These are phyloP conservation scores for Parauchenoglanis punctatus DNA, from an alignment of 2,797 vertebrate species.

Conservation along the genomic window DNA sequence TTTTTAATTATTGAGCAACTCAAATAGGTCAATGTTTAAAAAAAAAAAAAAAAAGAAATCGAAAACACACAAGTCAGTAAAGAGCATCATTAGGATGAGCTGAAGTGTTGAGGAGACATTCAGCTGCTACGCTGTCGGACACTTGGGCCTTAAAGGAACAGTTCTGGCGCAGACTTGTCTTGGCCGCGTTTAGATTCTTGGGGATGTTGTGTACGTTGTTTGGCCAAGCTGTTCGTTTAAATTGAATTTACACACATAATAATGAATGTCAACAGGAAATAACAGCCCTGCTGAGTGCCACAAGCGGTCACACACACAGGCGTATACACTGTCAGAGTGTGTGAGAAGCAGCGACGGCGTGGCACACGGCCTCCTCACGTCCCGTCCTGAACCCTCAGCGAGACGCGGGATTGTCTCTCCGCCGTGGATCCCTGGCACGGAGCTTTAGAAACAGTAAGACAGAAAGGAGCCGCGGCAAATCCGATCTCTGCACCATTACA, in stretches of 20 bases:
- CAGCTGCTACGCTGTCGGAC: no score
- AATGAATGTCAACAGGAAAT: background rate
- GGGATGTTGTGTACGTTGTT: background rate
- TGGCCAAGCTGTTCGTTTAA: background rate
- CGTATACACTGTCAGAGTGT: background rate
- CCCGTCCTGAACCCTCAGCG: conserved; percentile 1
- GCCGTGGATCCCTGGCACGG: conserved; percentile 67
- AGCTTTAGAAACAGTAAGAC: conserved; percentile 61
- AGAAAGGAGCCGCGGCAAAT: conserved; percentile 53
- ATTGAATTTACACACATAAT: background rate
- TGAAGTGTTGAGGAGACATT: background rate
- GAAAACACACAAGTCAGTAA: background rate
- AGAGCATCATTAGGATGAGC: background rate
- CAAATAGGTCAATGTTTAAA: no score
- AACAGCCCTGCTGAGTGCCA: background rate
- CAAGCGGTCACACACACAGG: background rate
- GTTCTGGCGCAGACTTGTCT: background rate
- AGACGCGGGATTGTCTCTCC: conserved; percentile 59
- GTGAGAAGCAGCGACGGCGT: background rate
- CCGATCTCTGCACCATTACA: conserved; percentile 60
- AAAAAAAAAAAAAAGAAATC: background rate
- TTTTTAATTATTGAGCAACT: background rate
- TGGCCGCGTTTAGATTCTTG: background rate
- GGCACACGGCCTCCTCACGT: background rate
- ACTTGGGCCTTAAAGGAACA: background rate